Evolutionary conservation across 2,888 invertebrate genomes (phyloP).

Genomic region (Hypena proboscidalis): DNA sequence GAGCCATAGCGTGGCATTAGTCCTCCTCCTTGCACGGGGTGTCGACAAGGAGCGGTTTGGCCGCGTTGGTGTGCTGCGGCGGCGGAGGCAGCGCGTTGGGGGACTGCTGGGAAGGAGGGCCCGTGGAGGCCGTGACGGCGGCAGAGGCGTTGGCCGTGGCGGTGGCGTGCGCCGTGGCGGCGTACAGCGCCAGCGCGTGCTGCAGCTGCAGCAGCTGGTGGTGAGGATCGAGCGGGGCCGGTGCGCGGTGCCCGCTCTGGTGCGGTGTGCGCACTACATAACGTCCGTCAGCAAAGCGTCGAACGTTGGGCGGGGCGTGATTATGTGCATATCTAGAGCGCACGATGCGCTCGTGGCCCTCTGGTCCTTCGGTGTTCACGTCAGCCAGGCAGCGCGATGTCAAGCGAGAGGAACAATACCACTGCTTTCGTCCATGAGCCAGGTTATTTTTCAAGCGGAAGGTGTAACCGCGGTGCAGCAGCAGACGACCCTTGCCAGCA

Average conservation of each 20-base stretch:
- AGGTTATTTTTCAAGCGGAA: slow-evolving; percentile 81
- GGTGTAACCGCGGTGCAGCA: slow-evolving; percentile 79
- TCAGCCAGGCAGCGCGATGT: slow-evolving; percentile 80
- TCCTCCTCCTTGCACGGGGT: slow-evolving; percentile 79
- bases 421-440: slow-evolving; percentile 82
- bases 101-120: slow-evolving; percentile 59
- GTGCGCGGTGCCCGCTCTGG: slow-evolving; percentile 80
- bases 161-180: slow-evolving; percentile 77
- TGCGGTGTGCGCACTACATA: slow-evolving; percentile 82
- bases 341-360: slow-evolving; percentile 80
- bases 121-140: slow-evolving; percentile 51
- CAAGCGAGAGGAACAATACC: slow-evolving; percentile 80
- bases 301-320: slow-evolving; percentile 80
- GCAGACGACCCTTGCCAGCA: slow-evolving; percentile 77
- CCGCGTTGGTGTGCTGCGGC: slow-evolving; percentile 62
- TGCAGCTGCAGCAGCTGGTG: slow-evolving; percentile 80
- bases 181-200: slow-evolving; percentile 78
- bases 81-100: slow-evolving; percentile 60
- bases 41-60: slow-evolving; percentile 77
- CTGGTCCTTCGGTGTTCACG: slow-evolving; percentile 81
- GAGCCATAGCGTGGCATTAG: slow-evolving; percentile 43
- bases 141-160: slow-evolving; percentile 69
- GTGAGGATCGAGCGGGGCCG: slow-evolving; percentile 77
- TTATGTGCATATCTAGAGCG: slow-evolving; percentile 80
- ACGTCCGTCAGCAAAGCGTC: slow-evolving; percentile 79